Evolutionary conservation across 2,888 invertebrate genomes (phyloP).

Genomic region (Tetragonula carbonaria): DNA sequence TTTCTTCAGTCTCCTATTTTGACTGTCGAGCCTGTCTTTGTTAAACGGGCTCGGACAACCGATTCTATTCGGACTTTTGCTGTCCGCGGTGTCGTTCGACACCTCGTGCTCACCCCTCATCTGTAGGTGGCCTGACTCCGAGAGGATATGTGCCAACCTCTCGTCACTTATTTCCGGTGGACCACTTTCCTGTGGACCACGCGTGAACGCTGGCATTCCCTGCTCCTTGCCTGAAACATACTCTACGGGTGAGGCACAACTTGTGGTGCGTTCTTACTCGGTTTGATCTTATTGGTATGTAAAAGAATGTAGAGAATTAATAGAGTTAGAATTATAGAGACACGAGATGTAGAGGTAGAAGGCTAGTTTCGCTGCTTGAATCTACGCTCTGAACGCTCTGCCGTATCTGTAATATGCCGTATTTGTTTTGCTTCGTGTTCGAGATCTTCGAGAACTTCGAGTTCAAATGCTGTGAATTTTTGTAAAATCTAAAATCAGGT

Average conservation of each 20-base stretch:
- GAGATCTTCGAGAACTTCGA: not conserved
- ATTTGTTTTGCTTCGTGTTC: not conserved
- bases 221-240: constrained; percentile 92
- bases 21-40: constrained; percentile 86
- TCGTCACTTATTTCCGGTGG: constrained; percentile 94
- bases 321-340: not conserved
- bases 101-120: constrained; percentile 86
- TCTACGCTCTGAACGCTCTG: constrained; percentile 1
- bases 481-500: not conserved
- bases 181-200: constrained; percentile 86
- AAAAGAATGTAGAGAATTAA: constrained; percentile 33
- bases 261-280: constrained; percentile 82
- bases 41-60: constrained; percentile 93
- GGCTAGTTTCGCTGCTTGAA: not conserved
- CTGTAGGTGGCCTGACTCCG: constrained; percentile 96
- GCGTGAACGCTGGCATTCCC: constrained; percentile 91
- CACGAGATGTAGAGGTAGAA: not conserved
- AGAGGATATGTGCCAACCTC: constrained; percentile 95
- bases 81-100: constrained; percentile 88
- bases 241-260: constrained; percentile 84
- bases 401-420: not conserved
- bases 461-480: not conserved
- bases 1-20: constrained; percentile 91
- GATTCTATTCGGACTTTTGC: constrained; percentile 91
- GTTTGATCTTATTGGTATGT: constrained; percentile 66